Percentiles rank a stretch among this genome's conserved stretches.
phyloP scores from a whole-genome alignment of 1,140 invertebrate genomes.

The Hestina assimilis region DNA sequence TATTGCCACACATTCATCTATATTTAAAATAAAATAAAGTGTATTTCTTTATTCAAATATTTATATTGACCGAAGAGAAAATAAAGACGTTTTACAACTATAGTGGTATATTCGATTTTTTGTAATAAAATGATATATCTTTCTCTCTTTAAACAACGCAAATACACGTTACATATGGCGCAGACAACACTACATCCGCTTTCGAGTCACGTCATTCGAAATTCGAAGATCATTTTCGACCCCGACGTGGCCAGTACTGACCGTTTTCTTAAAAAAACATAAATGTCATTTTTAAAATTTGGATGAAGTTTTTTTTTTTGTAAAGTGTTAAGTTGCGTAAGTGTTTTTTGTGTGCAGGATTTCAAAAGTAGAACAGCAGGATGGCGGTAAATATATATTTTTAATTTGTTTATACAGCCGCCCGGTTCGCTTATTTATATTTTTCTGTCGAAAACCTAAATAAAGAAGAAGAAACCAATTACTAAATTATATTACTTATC shows the following conservation, averaged over 20 bases:
- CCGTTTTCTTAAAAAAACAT: constrained; percentile 6
- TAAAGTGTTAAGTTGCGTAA: background rate
- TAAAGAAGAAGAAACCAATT: too few species aligned
- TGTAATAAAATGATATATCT: too few species aligned
- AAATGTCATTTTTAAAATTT: constrained; percentile 6
- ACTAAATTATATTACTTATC: too few species aligned
- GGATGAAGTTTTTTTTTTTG: constrained; percentile 12
- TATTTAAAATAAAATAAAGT: too few species aligned
- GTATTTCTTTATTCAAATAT: too few species aligned
- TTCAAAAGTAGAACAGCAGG: constrained; percentile 13
- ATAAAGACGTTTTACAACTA: too few species aligned
- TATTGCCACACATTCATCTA: too few species aligned
- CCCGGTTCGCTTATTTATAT: background rate
- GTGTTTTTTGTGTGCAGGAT: constrained; percentile 13
- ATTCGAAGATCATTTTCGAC: constrained; percentile 28
- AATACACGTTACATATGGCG: background rate
- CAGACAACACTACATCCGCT: background rate
- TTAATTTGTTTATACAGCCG: background rate
- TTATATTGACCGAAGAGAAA: too few species aligned
- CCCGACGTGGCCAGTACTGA: constrained; percentile 1
- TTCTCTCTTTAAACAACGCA: background rate
- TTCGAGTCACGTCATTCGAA: constrained; percentile 30
- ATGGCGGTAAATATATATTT: constrained; percentile 38
- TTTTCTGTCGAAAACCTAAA: too few species aligned
- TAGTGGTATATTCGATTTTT: too few species aligned